Base-by-base conservation (phyloP, 1,140 invertebrate genomes). In the Aporrectodea caliginosa region DNA sequence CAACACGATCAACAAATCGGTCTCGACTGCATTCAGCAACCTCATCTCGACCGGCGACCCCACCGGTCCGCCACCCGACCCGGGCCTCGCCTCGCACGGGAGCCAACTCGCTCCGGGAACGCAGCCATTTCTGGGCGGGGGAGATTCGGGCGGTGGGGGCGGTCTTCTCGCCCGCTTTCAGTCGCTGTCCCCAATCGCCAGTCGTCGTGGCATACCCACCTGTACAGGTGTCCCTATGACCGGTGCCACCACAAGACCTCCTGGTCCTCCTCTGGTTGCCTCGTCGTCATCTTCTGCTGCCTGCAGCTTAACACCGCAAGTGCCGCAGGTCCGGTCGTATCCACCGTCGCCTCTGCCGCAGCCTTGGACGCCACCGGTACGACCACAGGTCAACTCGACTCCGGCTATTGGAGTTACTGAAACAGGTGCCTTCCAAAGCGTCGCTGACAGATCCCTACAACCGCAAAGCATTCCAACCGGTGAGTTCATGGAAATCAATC, bases 1-100 rank as follows among this genome's bases (percentile, higher is more conserved):
- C 69, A 35, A 32, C 16, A 35, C 69, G 35, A 73, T 80, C 34
- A 80, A 78, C 76, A 80, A 80, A 32, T 78, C 75, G 14, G 79
- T 78, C 29, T 79, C 69, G 69, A 78, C 31, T 32, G 79, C 79
- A 22, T 73, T 78, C 35, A 80, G 27, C 35, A 76, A 76, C 35
- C 43, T 76, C 16, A 43, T 76, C 43, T 35, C 33, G 1, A 35
- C 33, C 16, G n/a, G 32, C 29, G 75, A 58, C 14, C n/a, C 22
- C 27, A n/a, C 16, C 75, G 43, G 29, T 29, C 14, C 12, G 73
- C 2, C 33, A 43, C 29, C 35, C 75, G 35, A 14, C 2, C 35
- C 16, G 0, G 16, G 35, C n/a, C 6, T 43, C 35, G 27, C 43
- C 35, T 35, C 2, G 6, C 22, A 16, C 14, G 14, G 6, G 12